Percentiles rank a stretch among this genome's conserved stretches.
These are phyloP conservation scores for Ormyrus thymus DNA, from an alignment of 2,888 invertebrate species.

Conservation along the genomic window DNA sequence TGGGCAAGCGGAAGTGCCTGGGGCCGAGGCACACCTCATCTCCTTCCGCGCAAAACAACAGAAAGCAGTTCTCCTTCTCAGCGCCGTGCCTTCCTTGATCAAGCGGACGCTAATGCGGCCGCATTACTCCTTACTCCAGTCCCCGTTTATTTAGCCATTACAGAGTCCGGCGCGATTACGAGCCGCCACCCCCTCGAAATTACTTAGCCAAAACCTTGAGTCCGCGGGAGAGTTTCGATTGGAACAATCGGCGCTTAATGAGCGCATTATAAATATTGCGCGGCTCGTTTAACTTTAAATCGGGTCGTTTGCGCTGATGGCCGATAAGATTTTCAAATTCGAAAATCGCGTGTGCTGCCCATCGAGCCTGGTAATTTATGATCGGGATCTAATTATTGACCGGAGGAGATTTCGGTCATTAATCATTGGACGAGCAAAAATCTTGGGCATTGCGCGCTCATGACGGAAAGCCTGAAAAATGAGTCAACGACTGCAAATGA, in stretches of 20 bases:
- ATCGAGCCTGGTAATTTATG: slow-evolving; percentile 29
- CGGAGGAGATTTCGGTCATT: slow-evolving; percentile 33
- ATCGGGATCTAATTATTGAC: slow-evolving; percentile 45
- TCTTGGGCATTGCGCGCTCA: not conserved
- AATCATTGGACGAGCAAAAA: slow-evolving; percentile 24
- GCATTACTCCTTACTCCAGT: slow-evolving; percentile 33
- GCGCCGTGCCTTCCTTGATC: slow-evolving; percentile 6
- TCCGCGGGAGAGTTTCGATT: not conserved
- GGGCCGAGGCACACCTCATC: not conserved
- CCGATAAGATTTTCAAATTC: slow-evolving; percentile 21
- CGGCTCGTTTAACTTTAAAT: slow-evolving; percentile 31
- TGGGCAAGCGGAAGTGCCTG: not conserved
- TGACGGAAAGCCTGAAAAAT: slow-evolving; percentile 30
- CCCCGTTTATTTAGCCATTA: slow-evolving; percentile 51
- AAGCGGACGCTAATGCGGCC: slow-evolving; percentile 36
- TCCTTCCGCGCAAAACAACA: not conserved
- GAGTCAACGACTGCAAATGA: slow-evolving; percentile 24
- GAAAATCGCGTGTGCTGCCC: not conserved
- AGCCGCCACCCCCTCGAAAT: slow-evolving; percentile 44
- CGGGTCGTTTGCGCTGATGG: slow-evolving; percentile 25
- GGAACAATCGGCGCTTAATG: not conserved
- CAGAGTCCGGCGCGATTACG: slow-evolving; percentile 17
- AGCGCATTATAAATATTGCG: slow-evolving; percentile 21
- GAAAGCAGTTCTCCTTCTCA: not conserved
- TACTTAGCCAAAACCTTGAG: not conserved